Base-by-base conservation (phyloP, 2,113 vertebrate genomes). In the Aviceda subcristata region DNA sequence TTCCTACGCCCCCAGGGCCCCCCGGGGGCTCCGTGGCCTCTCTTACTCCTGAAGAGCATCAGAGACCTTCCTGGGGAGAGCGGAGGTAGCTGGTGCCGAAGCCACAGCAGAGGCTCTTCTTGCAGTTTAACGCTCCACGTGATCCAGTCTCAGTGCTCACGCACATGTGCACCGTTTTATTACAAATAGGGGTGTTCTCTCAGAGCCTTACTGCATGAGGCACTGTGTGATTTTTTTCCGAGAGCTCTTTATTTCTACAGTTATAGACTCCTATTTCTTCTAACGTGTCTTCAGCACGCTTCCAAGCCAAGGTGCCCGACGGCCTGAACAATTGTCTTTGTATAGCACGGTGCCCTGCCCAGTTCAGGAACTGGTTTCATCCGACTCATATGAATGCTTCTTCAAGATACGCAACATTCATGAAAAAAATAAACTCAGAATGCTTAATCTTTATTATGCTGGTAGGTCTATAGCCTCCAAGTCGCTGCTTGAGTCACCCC, bases 11-110 rank as follows among this genome's bases (percentile, higher is more conserved):
- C 11, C 69, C 50, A 38, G 7, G 38, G 29, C 3, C 9, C 24
- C 20, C 2, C 1, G 20, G 12, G 11, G 9, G 3, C 3, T 55
- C 21, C 4, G 2, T 26, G 34, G 64, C 18, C 34, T 36, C 4
- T 17, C 8, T 20, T 38, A 38, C 4, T 55, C 18, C 62, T 45
- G 39, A 53, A 79, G 13, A 19, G 4, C 12, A 8, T 39, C 22
- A 27, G 19, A 50, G 22, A 30, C 46, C 43, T 64, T 21, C 18
- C 23, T 30, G 24, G 12, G 18, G 9, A 71, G 9, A 43, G 5
- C 0, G 0, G 11, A 24, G 14, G 46, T 27, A 77, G 75, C 23
- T 67, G 80, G 9, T 56, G 27, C 18, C 81, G 60, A 72, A 76
- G n/a, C 9, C 32, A 21, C 18, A n/a, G 32, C 21, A 60, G 22